A percentile compares a stretch with the other conserved stretches of the same genome.
These are phyloP conservation scores for Numenius phaeopus DNA, from an alignment of 2,797 vertebrate genomes.

Conservation along the genomic window DNA sequence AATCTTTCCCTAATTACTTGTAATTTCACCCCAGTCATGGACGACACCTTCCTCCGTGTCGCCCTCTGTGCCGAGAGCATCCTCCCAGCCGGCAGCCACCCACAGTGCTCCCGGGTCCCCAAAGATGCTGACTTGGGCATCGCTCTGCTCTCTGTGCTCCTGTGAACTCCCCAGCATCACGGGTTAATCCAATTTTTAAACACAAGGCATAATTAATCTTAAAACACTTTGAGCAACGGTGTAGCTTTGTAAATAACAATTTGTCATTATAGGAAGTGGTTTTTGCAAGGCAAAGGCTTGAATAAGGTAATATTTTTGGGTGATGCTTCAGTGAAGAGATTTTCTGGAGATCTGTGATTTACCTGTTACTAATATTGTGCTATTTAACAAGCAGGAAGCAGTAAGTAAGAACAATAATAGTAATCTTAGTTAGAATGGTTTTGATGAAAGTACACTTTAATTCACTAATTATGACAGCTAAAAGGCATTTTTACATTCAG, in stretches of 20 bases:
- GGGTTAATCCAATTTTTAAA: slow-evolving; percentile 32
- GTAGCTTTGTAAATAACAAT: slow-evolving; percentile 47
- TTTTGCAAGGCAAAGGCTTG: not conserved
- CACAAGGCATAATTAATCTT: slow-evolving; percentile 38
- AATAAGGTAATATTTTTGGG: slow-evolving; percentile 41
- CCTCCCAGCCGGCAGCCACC: not conserved
- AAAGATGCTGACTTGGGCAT: not conserved
- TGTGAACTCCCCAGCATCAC: not conserved
- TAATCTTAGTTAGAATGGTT: slow-evolving; percentile 76
- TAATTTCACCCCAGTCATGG: not conserved
- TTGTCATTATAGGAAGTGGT: not conserved
- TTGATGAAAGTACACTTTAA: slow-evolving; percentile 81
- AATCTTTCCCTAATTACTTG: not conserved
- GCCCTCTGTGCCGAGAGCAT: rapidly evolving
- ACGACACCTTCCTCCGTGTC: not conserved
- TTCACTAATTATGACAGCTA: slow-evolving; percentile 82
- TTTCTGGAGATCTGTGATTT: slow-evolving; percentile 51
- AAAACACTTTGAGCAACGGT: slow-evolving; percentile 17
- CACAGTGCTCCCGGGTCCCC: rapidly evolving
- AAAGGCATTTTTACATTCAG: slow-evolving; percentile 78
- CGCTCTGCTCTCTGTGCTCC: not conserved
- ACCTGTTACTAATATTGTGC: slow-evolving; percentile 45
- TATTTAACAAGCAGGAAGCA: slow-evolving; percentile 23
- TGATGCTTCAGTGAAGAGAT: slow-evolving; percentile 18
- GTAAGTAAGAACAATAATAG: slow-evolving; percentile 48